phyloP scores from a whole-genome alignment of 2,888 invertebrate genomes.

The Neocrepidodera transversa region DNA sequence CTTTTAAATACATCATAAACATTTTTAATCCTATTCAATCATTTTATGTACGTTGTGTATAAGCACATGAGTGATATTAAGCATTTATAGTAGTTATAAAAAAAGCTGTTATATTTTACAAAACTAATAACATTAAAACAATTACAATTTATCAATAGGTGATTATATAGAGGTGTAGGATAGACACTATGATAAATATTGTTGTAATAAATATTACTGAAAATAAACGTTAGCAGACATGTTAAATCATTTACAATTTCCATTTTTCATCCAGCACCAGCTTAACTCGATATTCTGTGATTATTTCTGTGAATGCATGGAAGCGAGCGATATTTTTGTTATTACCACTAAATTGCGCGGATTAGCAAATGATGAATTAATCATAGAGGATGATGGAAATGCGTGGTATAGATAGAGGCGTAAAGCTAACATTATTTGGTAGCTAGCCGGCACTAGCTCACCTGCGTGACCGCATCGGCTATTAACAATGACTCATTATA shows the following conservation, averaged over 20 bases:
- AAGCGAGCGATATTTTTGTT: conserved; percentile 29
- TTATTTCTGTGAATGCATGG: conserved; percentile 27
- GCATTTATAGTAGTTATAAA: too few species aligned
- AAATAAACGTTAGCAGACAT: background rate
- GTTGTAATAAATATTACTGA: too few species aligned
- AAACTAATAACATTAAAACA: too few species aligned
- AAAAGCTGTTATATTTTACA: too few species aligned
- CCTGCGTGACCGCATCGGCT: conserved; percentile 50
- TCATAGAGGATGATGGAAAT: conserved; percentile 31
- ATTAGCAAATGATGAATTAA: conserved; percentile 31
- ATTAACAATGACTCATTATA: conserved; percentile 57
- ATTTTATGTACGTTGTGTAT: too few species aligned
- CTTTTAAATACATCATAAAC: too few species aligned
- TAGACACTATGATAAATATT: too few species aligned
- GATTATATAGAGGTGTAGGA: too few species aligned
- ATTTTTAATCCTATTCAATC: too few species aligned
- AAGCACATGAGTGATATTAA: too few species aligned
- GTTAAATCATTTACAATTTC: conserved; percentile 23
- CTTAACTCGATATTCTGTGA: conserved; percentile 25
- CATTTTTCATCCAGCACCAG: conserved; percentile 20
- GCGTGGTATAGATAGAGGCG: conserved; percentile 30
- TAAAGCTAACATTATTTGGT: conserved; percentile 36
- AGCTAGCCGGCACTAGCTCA: conserved; percentile 43
- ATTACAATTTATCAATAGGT: too few species aligned
- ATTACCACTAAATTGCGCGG: conserved; percentile 28